These are phyloP conservation scores for Alosa alosa DNA, from an alignment of 2,113 vertebrate species.

Conservation along the genomic window DNA sequence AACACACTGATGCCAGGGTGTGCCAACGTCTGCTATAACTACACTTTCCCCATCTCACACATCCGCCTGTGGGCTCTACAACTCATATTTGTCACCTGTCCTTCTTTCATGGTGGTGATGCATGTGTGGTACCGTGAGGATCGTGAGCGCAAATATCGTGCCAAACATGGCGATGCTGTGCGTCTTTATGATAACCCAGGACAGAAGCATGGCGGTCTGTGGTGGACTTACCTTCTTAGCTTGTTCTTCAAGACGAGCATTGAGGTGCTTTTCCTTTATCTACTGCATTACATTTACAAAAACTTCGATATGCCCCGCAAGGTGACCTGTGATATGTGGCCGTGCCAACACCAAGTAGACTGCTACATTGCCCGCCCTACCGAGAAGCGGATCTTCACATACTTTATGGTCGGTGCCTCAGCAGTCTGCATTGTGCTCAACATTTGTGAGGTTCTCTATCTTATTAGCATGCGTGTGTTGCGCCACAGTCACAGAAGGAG, in stretches of 20 bases:
- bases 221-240: slow-evolving; percentile 86
- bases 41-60: slow-evolving; percentile 87
- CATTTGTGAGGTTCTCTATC: slow-evolving; percentile 74
- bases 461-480: slow-evolving; percentile 64
- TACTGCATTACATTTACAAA: slow-evolving; percentile 73
- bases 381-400: slow-evolving; percentile 79
- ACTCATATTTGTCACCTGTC: slow-evolving; percentile 90
- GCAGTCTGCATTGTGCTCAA: slow-evolving; percentile 75
- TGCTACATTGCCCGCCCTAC: slow-evolving; percentile 78
- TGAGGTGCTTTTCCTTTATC: slow-evolving; percentile 73
- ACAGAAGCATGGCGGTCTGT: slow-evolving; percentile 85
- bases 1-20: slow-evolving; percentile 79
- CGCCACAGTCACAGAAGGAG: slow-evolving; percentile 44
- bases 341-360: slow-evolving; percentile 75
- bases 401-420: slow-evolving; percentile 79
- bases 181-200: slow-evolving; percentile 69
- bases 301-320: slow-evolving; percentile 73
- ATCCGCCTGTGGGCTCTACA: slow-evolving; percentile 90
- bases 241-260: slow-evolving; percentile 74
- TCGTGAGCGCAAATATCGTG: slow-evolving; percentile 65
- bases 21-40: slow-evolving; percentile 76
- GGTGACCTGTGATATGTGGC: slow-evolving; percentile 69
- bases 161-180: slow-evolving; percentile 58
- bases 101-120: slow-evolving; percentile 78
- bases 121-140: slow-evolving; percentile 75